phyloP scores from a whole-genome alignment of 1,140 invertebrate species.

The Sycophila sp. region DNA sequence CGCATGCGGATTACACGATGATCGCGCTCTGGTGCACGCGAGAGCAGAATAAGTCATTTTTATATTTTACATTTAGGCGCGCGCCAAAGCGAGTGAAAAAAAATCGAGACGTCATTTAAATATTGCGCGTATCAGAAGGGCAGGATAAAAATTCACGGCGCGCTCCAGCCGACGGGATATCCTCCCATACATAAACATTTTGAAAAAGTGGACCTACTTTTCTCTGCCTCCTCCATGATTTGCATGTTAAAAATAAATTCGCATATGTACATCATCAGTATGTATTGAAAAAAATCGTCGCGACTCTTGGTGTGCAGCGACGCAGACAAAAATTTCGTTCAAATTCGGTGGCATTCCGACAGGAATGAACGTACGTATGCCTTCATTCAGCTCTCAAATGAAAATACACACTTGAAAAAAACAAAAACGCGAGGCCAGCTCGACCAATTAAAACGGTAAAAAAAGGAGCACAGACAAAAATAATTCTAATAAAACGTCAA shows the following conservation, averaged over 20 bases:
- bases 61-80: conserved; percentile 16
- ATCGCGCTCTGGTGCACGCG: background rate
- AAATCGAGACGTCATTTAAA: conserved; percentile 25
- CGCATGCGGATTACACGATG: background rate
- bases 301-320: too few species aligned
- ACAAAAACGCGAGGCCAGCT: background rate
- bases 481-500: conserved; percentile 20
- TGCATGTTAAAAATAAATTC: too few species aligned
- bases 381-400: conserved; percentile 8
- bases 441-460: conserved; percentile 26
- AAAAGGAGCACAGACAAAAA: too few species aligned
- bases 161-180: background rate
- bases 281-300: too few species aligned
- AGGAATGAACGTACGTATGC: too few species aligned
- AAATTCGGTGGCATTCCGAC: too few species aligned
- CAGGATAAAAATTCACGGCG: conserved; percentile 4
- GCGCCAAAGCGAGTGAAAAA: too few species aligned
- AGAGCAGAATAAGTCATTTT: conserved; percentile 22
- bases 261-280: too few species aligned
- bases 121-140: conserved; percentile 11
- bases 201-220: background rate
- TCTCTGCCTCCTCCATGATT: too few species aligned
- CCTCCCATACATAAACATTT: conserved; percentile 19
- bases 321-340: too few species aligned
- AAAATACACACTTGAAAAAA: background rate